phyloP scores from a whole-genome alignment of 2,797 vertebrate species.

The Centroberyx gerrardi region DNA sequence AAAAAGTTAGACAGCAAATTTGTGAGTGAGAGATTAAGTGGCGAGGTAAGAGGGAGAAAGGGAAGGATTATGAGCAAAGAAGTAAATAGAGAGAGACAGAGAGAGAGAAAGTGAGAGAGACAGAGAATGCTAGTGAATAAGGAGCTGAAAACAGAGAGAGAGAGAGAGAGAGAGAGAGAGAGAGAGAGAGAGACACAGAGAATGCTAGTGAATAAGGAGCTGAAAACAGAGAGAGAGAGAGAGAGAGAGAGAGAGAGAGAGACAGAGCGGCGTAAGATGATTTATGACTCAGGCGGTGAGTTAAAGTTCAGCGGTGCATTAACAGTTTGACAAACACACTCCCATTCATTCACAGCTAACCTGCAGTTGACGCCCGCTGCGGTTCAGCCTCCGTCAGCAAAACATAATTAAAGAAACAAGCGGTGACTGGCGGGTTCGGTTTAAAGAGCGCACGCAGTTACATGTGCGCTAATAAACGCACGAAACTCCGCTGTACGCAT shows the following conservation, averaged over 20 bases:
- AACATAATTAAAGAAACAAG: background rate
- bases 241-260: background rate
- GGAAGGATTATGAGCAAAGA: too few relatives aligned
- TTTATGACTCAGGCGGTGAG: constrained; percentile 33
- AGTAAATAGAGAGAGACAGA: too few relatives aligned
- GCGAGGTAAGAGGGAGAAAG: too few relatives aligned
- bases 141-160: too few relatives aligned
- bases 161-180: too few relatives aligned
- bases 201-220: background rate
- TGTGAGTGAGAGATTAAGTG: too few relatives aligned
- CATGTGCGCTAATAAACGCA: constrained; percentile 7
- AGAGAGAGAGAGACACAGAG: background rate
- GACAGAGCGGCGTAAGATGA: constrained; percentile 4
- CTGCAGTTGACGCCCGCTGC: background rate
- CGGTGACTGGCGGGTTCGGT: background rate
- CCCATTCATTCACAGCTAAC: background rate
- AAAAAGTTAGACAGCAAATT: too few relatives aligned
- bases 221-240: constrained; percentile 9
- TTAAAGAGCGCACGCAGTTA: background rate
- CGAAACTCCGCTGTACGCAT: background rate
- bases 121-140: too few relatives aligned
- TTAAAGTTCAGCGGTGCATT: constrained; percentile 30
- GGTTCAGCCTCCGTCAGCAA: background rate
- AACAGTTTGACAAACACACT: constrained; percentile 19
- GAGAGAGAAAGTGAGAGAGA: background rate